Conservation (phyloP, 2,888 invertebrate genomes). For the Molanna angustata region DNA sequence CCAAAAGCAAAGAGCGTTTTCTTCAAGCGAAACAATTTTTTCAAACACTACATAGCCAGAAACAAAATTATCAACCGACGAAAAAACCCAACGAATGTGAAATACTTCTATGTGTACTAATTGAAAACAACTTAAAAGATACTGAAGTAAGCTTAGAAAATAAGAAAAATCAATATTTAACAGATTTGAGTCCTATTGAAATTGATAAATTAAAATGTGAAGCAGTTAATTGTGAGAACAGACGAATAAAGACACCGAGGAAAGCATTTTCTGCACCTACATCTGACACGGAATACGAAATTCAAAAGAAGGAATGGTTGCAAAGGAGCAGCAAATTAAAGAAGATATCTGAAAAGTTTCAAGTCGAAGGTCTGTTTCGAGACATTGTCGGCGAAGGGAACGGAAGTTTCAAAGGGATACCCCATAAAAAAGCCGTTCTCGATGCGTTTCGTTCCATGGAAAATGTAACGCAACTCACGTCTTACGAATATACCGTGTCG, state of each 20-base stretch:
- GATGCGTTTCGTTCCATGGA: slow-evolving; percentile 55
- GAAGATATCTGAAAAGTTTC: slow-evolving; percentile 54
- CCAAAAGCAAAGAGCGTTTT: slow-evolving; percentile 51
- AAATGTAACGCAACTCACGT: slow-evolving; percentile 44
- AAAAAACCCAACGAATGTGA: slow-evolving; percentile 48
- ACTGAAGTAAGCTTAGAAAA: not conserved
- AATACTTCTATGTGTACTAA: slow-evolving; percentile 36
- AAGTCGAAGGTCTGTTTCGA: slow-evolving; percentile 51
- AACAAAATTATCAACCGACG: too few species aligned
- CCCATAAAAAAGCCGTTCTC: slow-evolving; percentile 54
- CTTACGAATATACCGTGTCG: slow-evolving; percentile 46
- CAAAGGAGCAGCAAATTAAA: slow-evolving; percentile 39
- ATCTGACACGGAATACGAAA: slow-evolving; percentile 30
- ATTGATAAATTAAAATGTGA: too few species aligned
- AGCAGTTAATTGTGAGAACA: too few species aligned
- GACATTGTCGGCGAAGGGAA: slow-evolving; percentile 50
- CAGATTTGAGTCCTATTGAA: not conserved
- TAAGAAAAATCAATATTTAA: slow-evolving; percentile 6
- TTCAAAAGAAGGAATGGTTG: slow-evolving; percentile 14
- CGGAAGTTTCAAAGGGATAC: slow-evolving; percentile 54
- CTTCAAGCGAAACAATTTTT: slow-evolving; percentile 52
- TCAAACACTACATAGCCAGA: slow-evolving; percentile 51
- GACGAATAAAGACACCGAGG: too few species aligned
- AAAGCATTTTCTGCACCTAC: slow-evolving; percentile 31
- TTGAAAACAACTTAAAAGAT: not conserved